A percentile compares a stretch with the other conserved stretches of the same genome.
Conservation (phyloP, 2,888 invertebrate species). For the Atethmia centrago region DNA sequence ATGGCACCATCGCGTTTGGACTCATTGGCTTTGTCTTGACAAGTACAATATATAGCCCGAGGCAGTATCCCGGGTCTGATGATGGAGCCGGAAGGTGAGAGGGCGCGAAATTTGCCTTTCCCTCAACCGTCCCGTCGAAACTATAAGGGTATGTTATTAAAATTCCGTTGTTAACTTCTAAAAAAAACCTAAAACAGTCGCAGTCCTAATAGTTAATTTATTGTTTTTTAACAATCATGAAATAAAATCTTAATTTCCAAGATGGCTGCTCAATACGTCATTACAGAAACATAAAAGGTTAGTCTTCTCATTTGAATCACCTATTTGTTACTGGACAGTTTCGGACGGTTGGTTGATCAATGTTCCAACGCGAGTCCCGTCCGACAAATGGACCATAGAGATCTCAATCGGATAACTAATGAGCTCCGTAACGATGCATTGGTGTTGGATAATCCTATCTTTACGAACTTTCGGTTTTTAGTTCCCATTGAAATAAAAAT, state of each 20-base stretch:
- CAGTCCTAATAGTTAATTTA: background rate
- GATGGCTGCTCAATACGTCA: constrained; percentile 21
- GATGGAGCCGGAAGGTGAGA: too few species aligned
- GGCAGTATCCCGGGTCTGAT: too few species aligned
- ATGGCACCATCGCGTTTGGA: too few species aligned
- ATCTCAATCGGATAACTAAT: constrained; percentile 63
- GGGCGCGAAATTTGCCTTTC: too few species aligned
- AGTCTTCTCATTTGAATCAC: constrained; percentile 42
- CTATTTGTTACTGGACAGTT: constrained; percentile 64
- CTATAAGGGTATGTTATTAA: too few species aligned
- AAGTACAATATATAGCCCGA: too few species aligned
- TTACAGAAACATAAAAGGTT: constrained; percentile 22
- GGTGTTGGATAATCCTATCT: constrained; percentile 48
- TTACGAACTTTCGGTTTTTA: constrained; percentile 16
- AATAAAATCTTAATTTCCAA: constrained; percentile 27
- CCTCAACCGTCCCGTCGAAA: too few species aligned
- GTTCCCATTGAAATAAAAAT: constrained; percentile 24
- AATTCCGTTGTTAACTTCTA: too few species aligned
- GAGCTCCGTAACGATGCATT: constrained; percentile 54
- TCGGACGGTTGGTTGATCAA: constrained; percentile 51
- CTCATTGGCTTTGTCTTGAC: too few species aligned
- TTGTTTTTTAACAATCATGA: constrained; percentile 7
- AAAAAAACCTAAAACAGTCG: background rate
- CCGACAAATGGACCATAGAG: constrained; percentile 63
- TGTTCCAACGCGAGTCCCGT: constrained; percentile 47